Percentiles rank a stretch among this genome's conserved stretches.
Conservation (phyloP, 1,140 invertebrate species). For the Mesaphorura yosii region DNA sequence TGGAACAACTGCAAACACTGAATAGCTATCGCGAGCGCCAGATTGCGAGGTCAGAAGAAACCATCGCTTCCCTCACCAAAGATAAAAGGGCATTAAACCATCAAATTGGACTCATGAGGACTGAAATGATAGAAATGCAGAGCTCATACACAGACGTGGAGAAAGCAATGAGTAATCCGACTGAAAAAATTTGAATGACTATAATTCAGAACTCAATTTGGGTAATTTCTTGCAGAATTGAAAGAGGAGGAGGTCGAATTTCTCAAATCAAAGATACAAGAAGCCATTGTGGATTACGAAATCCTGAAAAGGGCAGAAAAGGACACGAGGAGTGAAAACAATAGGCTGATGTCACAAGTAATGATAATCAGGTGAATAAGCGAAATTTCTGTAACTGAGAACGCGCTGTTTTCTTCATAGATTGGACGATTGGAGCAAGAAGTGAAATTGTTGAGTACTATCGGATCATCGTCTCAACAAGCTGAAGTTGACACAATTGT, state of each 20-base stretch:
- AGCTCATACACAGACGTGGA: conserved; percentile 13
- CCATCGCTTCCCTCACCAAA: conserved; percentile 13
- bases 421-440: conserved; percentile 17
- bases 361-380: background rate
- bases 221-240: conserved; percentile 11
- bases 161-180: conserved; percentile 12
- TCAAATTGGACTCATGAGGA: conserved; percentile 27
- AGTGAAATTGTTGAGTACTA: conserved; percentile 16
- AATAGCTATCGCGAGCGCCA: conserved; percentile 17
- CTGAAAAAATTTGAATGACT: background rate
- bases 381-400: background rate
- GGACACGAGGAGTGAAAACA: conserved; percentile 11
- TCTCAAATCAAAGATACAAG: conserved; percentile 22
- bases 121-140: conserved; percentile 28
- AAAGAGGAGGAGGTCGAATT: conserved; percentile 23
- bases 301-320: conserved; percentile 6
- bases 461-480: conserved; percentile 22
- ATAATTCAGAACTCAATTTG: background rate
- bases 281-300: conserved; percentile 26
- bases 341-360: conserved; percentile 8
- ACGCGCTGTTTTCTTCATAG: conserved; percentile 5
- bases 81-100: conserved; percentile 29
- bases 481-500: conserved; percentile 20
- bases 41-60: conserved; percentile 16
- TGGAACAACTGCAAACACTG: conserved; percentile 20